Percentiles rank a stretch among this genome's conserved stretches.
Conservation (phyloP, 2,797 vertebrate genomes). For the Oreonectes daqikongensis region DNA sequence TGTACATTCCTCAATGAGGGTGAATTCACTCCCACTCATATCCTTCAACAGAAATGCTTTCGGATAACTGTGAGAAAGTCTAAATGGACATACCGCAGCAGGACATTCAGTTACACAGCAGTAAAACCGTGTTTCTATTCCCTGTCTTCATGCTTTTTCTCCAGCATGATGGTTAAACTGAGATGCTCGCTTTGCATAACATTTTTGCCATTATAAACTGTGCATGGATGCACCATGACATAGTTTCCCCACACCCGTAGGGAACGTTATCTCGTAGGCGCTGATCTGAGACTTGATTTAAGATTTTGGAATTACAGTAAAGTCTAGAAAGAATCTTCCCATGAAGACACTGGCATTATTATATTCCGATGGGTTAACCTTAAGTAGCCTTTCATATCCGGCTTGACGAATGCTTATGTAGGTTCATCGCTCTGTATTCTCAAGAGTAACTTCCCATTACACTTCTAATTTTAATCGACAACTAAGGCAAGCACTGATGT, state of each 20-base stretch:
- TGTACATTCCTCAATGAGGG: neutral
- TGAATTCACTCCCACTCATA: neutral
- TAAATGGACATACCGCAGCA: neutral
- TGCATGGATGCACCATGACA: neutral
- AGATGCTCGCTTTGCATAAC: neutral
- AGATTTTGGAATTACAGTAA: neutral
- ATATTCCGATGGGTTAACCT: neutral
- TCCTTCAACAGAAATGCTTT: neutral
- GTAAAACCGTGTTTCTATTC: neutral
- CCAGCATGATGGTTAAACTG: neutral
- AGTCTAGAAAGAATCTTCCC: neutral
- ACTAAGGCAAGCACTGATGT: neutral
- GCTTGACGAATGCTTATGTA: neutral
- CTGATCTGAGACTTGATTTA: neutral
- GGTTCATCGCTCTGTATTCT: neutral
- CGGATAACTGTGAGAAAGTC: neutral
- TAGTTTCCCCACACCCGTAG: neutral
- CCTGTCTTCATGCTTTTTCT: no score
- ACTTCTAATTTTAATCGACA: neutral
- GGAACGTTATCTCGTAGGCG: neutral
- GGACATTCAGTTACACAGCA: neutral
- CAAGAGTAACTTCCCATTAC: neutral
- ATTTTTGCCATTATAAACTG: neutral
- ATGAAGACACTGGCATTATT: neutral
- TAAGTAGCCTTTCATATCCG: neutral